phyloP scores from a whole-genome alignment of 2,888 invertebrate species.

The Spilarctia lutea region DNA sequence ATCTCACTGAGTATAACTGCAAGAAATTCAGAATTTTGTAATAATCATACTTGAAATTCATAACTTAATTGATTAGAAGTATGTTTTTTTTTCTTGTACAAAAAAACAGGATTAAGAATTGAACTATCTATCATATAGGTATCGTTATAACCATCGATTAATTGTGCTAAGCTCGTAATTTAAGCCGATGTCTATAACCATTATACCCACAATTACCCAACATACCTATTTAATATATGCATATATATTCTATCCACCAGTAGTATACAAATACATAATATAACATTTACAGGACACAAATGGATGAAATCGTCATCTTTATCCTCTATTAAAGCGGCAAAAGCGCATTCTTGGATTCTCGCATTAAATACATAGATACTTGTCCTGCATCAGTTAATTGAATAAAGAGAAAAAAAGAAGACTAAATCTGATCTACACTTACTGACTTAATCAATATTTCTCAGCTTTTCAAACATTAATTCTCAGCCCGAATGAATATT shows the following conservation, averaged over 20 bases:
- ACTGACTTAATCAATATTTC: constrained; percentile 15
- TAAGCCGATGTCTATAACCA: background rate
- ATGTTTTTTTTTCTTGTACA: background rate
- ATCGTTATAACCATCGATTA: background rate
- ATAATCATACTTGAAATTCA: too few relatives aligned
- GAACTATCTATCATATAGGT: background rate
- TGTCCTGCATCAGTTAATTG: background rate
- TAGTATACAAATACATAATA: background rate
- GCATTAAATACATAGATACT: background rate
- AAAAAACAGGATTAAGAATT: background rate
- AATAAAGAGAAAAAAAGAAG: background rate
- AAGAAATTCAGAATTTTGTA: background rate
- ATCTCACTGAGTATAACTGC: background rate
- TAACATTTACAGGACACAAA: background rate
- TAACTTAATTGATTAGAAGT: too few relatives aligned
- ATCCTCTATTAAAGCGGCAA: too few relatives aligned
- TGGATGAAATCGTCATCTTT: background rate
- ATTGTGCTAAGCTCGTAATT: too few relatives aligned
- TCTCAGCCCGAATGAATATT: constrained; percentile 43
- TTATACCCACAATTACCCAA: too few relatives aligned
- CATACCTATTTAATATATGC: background rate
- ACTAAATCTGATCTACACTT: too few relatives aligned
- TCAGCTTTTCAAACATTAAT: constrained; percentile 12
- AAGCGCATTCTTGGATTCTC: background rate
- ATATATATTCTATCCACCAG: too few relatives aligned